A percentile compares a stretch with the other conserved stretches of the same genome.
Conservation (phyloP, 1,140 invertebrate species). For the Leptinotarsa texana region DNA sequence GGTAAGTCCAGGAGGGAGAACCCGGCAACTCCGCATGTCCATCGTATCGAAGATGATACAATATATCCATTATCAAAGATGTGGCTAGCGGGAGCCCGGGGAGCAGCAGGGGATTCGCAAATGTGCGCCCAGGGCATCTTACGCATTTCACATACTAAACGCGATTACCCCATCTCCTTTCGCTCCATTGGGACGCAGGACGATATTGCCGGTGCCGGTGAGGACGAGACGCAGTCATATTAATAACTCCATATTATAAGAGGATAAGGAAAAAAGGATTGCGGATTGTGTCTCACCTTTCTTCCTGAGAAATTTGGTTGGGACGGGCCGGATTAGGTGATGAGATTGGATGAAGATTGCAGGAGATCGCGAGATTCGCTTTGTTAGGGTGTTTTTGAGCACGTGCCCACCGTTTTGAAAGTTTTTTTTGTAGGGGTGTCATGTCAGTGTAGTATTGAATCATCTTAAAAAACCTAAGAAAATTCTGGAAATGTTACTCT, state of each 20-base stretch:
- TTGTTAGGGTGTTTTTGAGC: too few species aligned
- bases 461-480: too few species aligned
- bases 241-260: conserved; percentile 20
- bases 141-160: conserved; percentile 57
- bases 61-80: conserved; percentile 54
- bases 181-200: conserved; percentile 11
- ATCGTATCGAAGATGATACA: conserved; percentile 51
- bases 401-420: too few species aligned
- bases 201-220: conserved; percentile 1
- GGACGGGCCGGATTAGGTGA: background rate
- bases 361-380: too few species aligned
- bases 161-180: conserved; percentile 12
- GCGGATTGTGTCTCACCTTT: conserved; percentile 2
- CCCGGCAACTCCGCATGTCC: conserved; percentile 21
- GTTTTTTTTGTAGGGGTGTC: too few species aligned
- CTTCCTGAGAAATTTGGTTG: background rate
- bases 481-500: too few species aligned
- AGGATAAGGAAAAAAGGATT: conserved; percentile 11
- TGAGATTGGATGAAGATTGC: background rate
- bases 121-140: conserved; percentile 54
- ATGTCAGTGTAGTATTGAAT: too few species aligned
- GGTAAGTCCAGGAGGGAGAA: background rate
- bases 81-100: conserved; percentile 29
- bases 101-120: conserved; percentile 45
- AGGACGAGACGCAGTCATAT: conserved; percentile 14